Percentiles rank a stretch among this genome's conserved stretches.
phyloP scores from a whole-genome alignment of 2,113 vertebrate genomes.

The Astatoreochromis straeleni region DNA sequence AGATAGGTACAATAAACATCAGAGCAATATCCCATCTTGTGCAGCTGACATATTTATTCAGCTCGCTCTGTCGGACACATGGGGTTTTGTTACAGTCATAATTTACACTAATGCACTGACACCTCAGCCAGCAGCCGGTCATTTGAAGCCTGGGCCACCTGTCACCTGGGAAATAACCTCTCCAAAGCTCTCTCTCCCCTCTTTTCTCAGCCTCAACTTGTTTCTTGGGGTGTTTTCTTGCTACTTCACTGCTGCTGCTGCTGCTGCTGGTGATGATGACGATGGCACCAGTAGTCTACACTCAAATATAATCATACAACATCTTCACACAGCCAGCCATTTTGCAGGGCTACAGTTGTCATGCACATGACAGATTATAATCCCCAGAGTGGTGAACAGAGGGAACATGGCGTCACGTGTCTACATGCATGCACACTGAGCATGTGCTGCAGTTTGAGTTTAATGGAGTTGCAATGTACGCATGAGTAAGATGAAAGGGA shows the following conservation, averaged over 20 bases:
- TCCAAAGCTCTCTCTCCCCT: background rate
- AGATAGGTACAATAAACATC: slow-evolving; percentile 16
- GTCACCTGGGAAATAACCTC: slow-evolving; percentile 54
- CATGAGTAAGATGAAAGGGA: background rate
- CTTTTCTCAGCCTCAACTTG: background rate
- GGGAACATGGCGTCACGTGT: background rate
- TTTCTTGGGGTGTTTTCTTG: background rate
- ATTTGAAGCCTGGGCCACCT: background rate
- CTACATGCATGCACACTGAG: background rate
- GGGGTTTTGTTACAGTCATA: slow-evolving; percentile 19
- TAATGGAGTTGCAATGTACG: background rate
- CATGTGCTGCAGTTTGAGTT: background rate
- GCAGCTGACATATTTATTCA: slow-evolving; percentile 33
- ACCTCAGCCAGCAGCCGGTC: background rate
- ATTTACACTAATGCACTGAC: slow-evolving; percentile 50
- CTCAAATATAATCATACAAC: background rate
- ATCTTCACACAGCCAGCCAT: slow-evolving; percentile 7
- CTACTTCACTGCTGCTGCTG: background rate
- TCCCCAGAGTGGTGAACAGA: background rate
- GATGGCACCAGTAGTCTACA: background rate
- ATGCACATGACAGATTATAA: background rate
- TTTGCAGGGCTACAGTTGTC: background rate
- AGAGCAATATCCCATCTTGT: slow-evolving; percentile 21
- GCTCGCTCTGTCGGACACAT: background rate
- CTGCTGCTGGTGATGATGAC: background rate